A percentile compares a stretch with the other conserved stretches of the same genome.
Evolutionary conservation across 1,140 invertebrate species (phyloP).

Genomic region (Sminthurinus signatus): DNA sequence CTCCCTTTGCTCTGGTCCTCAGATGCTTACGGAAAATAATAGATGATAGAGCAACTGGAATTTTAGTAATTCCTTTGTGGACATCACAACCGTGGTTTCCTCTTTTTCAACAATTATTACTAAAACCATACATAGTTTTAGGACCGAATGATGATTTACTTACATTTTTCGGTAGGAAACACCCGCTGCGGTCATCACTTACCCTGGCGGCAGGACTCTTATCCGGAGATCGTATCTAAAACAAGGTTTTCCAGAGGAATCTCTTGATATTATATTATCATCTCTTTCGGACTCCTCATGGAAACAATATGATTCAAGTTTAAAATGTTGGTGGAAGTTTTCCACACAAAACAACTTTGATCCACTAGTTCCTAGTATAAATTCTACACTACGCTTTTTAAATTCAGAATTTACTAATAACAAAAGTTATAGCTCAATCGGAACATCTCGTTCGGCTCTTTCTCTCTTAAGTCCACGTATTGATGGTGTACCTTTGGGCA

Average conservation of each 20-base stretch:
- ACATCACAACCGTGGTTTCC: slow-evolving; percentile 17
- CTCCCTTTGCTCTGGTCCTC: slow-evolving; percentile 15
- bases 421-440: slow-evolving; percentile 11
- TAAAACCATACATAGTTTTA: not conserved
- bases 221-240: not conserved
- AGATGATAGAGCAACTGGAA: not conserved
- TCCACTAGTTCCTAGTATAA: not conserved
- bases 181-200: not conserved
- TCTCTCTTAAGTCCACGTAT: not conserved
- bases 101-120: not conserved
- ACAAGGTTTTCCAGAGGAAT: not conserved
- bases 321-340: not conserved
- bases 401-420: not conserved
- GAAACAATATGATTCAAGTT: not conserved
- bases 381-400: slow-evolving; percentile 1
- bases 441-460: slow-evolving; percentile 1
- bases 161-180: not conserved
- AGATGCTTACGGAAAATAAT: slow-evolving; percentile 6
- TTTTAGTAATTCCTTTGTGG: slow-evolving; percentile 19
- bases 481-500: not conserved
- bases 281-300: not conserved
- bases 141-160: not conserved
- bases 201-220: not conserved
- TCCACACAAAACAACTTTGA: not conserved
- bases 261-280: not conserved